These are phyloP conservation scores for mouse (Mus musculus) DNA, from an alignment of 2,113 vertebrate species.

Conservation along the genomic window DNA sequence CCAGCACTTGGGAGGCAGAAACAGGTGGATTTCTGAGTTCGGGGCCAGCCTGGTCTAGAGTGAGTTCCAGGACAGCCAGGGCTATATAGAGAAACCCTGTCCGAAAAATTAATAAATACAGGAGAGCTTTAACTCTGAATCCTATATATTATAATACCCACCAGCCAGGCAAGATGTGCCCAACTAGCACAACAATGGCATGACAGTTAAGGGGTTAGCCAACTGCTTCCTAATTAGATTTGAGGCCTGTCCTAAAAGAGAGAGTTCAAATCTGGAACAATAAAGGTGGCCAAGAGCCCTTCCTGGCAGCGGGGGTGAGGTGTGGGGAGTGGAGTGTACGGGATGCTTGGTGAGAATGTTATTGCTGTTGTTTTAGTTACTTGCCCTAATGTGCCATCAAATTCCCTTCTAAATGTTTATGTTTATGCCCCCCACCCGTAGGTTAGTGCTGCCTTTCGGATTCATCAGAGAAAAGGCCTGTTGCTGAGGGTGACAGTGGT, in stretches of 20 bases:
- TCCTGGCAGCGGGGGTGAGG: too few relatives aligned
- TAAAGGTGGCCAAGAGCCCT: not conserved
- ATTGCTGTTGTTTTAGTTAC: not conserved
- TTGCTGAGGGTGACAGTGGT: not conserved
- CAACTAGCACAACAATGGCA: not conserved
- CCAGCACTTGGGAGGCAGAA: too few relatives aligned
- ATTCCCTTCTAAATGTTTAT: not conserved
- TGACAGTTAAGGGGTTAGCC: not conserved
- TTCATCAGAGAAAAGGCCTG: not conserved
- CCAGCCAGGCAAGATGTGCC: not conserved
- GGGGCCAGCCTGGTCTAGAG: too few relatives aligned
- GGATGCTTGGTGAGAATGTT: not conserved
- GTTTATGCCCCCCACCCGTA: not conserved
- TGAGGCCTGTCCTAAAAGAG: not conserved
- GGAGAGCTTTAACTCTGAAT: not conserved
- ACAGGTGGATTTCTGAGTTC: too few relatives aligned
- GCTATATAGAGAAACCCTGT: too few relatives aligned
- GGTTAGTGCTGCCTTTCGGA: not conserved
- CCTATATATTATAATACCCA: not conserved
- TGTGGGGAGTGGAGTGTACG: too few relatives aligned
- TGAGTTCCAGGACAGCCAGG: too few relatives aligned
- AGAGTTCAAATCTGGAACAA: not conserved
- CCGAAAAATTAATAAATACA: too few relatives aligned
- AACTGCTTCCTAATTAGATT: not conserved
- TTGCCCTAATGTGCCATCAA: not conserved